Conservation (phyloP, 2,797 vertebrate genomes). For the Falco peregrinus region DNA sequence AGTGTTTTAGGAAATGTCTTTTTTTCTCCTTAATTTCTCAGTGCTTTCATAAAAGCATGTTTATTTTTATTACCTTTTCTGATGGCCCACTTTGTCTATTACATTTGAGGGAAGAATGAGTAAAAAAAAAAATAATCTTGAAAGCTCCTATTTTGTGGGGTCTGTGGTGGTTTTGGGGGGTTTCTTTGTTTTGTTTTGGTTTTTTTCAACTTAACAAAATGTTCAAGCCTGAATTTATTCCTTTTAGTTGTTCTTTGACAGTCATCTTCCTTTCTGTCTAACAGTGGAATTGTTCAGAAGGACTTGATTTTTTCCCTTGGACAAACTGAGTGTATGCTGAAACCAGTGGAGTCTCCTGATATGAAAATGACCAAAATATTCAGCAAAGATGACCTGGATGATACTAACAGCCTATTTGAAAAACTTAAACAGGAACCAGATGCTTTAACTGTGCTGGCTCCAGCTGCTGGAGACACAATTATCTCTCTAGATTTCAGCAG, state of each 20-base stretch:
- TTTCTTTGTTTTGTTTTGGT: background rate
- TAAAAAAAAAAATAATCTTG: background rate
- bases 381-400: slow-evolving; percentile 77
- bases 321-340: slow-evolving; percentile 86
- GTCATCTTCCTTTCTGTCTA: slow-evolving; percentile 29
- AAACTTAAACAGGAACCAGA: slow-evolving; percentile 90
- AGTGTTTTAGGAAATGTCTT: background rate
- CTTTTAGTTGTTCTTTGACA: background rate
- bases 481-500: slow-evolving; percentile 90
- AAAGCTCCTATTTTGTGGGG: background rate
- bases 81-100: background rate
- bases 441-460: slow-evolving; percentile 90
- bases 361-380: slow-evolving; percentile 85
- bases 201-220: background rate
- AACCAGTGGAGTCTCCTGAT: slow-evolving; percentile 80
- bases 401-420: slow-evolving; percentile 86
- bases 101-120: background rate
- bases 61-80: background rate
- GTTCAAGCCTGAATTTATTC: background rate
- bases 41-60: background rate
- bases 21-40: background rate
- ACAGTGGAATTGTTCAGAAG: slow-evolving; percentile 93
- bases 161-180: background rate
- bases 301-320: slow-evolving; percentile 92
- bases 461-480: slow-evolving; percentile 93